Evolutionary conservation across 1,140 invertebrate genomes (phyloP), one percentile per base, ranked within the genome.

Genomic region (Lutraria rhynchaena): DNA sequence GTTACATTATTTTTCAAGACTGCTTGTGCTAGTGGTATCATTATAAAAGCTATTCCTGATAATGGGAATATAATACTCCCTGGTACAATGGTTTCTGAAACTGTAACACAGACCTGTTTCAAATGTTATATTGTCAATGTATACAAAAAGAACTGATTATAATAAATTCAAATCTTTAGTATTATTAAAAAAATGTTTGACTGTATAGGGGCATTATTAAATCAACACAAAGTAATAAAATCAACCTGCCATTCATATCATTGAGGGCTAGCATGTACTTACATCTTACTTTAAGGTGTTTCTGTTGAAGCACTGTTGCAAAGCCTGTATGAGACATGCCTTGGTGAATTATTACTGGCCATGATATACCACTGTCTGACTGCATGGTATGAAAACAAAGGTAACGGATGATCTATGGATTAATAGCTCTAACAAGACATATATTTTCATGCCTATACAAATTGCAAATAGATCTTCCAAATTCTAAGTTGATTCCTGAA

Each of bases 11-110:
- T 53, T 31, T 33, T 37, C 19, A 3, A 15, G 17, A 51, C 27
- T 3, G 51, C 49, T 22, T 70, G 17, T 19, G 49, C 65, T 0
- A 81, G 31, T 24, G 69, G 49, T 27, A 74, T 22, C 11, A 73
- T 13, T 0, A 81, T 57, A 33, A 73, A 81, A 11, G 77, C 77
- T 19, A 81, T 67, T 27, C 57, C 24, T 46, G 77, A 81, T 29
- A 81, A 24, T 44, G 78, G 78, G n/a, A 81, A 81, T n/a, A 81
- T 74, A 22, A 81, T 57, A 53, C 51, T 73, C 1, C 60, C 69
- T 37, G 55, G 67, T 44, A 81, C 49, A n/a, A 73, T 55, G 9
- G 46, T 31, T 24, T 81, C 69, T 73, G 78, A 81, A 19, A 81
- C 77, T 81, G 67, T n/a, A 41, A 77, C 35, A 58, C 1, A 24